Conservation (phyloP, 2,888 invertebrate genomes). For the Drosophila pseudotalamancana region DNA sequence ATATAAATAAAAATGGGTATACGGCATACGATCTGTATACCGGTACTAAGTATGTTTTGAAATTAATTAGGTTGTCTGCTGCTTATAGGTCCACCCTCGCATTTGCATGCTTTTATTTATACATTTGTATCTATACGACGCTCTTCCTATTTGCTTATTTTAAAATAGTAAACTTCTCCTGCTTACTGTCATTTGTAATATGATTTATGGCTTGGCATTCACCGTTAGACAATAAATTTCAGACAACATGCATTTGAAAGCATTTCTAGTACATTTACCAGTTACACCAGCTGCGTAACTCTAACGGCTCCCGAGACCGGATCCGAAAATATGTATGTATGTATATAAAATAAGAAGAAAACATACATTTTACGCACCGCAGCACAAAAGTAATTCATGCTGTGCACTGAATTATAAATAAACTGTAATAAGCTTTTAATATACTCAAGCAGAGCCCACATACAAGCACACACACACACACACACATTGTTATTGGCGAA, state of each 20-base stretch:
- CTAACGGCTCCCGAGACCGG: neutral
- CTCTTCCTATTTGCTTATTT: slow-evolving; percentile 7
- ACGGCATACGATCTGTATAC: too few relatives aligned
- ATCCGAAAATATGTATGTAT: too few relatives aligned
- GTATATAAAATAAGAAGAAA: too few relatives aligned
- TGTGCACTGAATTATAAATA: slow-evolving; percentile 68
- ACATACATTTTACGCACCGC: slow-evolving; percentile 37
- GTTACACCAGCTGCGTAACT: neutral
- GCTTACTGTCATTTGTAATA: slow-evolving; percentile 11
- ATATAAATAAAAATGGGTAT: too few relatives aligned
- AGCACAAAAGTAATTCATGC: slow-evolving; percentile 37
- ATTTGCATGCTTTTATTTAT: neutral
- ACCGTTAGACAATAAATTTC: slow-evolving; percentile 26
- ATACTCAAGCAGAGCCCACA: slow-evolving; percentile 20
- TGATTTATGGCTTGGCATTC: slow-evolving; percentile 23
- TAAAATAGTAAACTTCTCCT: neutral
- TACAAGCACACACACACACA: slow-evolving; percentile 10
- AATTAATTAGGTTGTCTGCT: too few relatives aligned
- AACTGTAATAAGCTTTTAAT: slow-evolving; percentile 52
- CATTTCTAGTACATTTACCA: neutral
- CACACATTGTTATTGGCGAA: slow-evolving; percentile 19
- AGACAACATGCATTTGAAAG: slow-evolving; percentile 33
- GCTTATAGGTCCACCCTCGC: neutral
- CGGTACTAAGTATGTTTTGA: too few relatives aligned
- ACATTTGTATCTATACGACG: neutral